Conservation (phyloP, 2,113 vertebrate genomes). For the Ellobius talpinus region DNA sequence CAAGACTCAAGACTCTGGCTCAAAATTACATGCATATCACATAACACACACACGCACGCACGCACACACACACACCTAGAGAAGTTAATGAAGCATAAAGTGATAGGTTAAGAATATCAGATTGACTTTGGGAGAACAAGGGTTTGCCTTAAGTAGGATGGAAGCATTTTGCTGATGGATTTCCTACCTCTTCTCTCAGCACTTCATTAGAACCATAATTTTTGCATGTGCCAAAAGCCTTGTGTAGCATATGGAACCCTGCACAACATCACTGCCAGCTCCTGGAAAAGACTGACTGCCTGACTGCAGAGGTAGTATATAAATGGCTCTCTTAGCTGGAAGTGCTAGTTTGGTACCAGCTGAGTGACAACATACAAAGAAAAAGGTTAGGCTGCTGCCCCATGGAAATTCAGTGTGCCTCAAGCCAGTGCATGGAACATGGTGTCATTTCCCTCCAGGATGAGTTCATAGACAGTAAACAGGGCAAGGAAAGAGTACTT, state of each 20-base stretch:
- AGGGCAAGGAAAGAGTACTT: not conserved
- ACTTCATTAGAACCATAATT: constrained; percentile 25
- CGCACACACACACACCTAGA: not conserved
- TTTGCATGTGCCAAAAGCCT: not conserved
- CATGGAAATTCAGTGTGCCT: not conserved
- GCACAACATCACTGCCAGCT: not conserved
- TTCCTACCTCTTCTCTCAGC: not conserved
- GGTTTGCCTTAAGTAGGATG: not conserved
- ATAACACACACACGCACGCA: not conserved
- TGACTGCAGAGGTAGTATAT: not conserved
- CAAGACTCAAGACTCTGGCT: not conserved
- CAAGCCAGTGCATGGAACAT: not conserved
- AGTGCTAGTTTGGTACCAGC: not conserved
- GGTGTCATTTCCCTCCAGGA: not conserved
- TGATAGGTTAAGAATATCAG: not conserved
- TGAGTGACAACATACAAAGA: not conserved
- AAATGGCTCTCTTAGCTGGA: not conserved
- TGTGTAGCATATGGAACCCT: not conserved
- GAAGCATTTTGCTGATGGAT: not conserved
- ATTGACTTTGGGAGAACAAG: not conserved
- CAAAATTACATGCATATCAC: not conserved
- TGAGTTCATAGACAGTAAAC: not conserved
- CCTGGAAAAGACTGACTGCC: not conserved
- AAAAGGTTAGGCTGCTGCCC: not conserved
- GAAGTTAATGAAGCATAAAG: not conserved